Evolutionary conservation across 2,888 invertebrate species (phyloP), one percentile per base, ranked within the genome.

Genomic region (Andrena flavipes): DNA sequence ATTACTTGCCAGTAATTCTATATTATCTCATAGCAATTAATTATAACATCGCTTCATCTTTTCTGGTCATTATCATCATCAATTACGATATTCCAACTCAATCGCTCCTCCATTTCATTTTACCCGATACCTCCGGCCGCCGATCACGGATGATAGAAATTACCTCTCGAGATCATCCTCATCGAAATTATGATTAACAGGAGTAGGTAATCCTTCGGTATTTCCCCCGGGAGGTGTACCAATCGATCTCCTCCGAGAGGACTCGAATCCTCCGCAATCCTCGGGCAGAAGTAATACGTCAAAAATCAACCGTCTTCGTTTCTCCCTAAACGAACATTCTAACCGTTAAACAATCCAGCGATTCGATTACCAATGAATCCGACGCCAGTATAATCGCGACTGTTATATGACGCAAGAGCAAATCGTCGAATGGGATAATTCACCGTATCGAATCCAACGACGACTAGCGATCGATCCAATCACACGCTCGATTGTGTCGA

Each of bases 201-300:
- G 51, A 51, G n/a, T 23, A 30, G 30, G 30, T 30, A 76, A 76
- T 78, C 70, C 30, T 54, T 30, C 33, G 13, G 74, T 68, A 84
- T 86, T 84, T 84, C 84, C 80, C 75, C 2, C 6, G 64, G 49
- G 79, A 16, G 42, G 42, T 42, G 42, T 42, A 16, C 4, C n/a
- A 49, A 49, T 59, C 70, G 33, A 26, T 42, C 49, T 13, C n/a
- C 49, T 13, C n/a, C 26, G n/a, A 33, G n/a, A 33, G 33, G 60
- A 60, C 42, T 42, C 42, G 16, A 16, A 42, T 42, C 42, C 42
- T n/a, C 42, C 42, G 42, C 4, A 1, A 23, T 35, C 26, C 56
- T 26, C 20, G 56, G 23, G 8, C 10, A 10, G 23, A 56, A 5
- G 56, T 1, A 56, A 10, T 26, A 56, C 56, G 13, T 42, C 0